Evolutionary conservation across 2,888 invertebrate species (phyloP), one percentile per base, ranked within the genome.

Genomic region (Drosophila quinaria): DNA sequence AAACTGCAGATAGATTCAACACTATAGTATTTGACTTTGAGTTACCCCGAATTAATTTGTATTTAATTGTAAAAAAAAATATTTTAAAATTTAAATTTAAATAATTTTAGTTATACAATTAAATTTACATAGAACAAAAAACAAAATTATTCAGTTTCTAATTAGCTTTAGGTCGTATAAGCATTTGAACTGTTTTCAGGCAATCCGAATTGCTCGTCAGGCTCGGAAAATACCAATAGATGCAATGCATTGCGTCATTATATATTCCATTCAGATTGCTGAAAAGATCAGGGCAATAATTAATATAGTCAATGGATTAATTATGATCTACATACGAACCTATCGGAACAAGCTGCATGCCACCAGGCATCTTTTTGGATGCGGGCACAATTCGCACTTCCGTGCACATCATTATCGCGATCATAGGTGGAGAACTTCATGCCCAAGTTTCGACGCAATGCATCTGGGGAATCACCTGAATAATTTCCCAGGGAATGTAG

Each of bases 181-280:
- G 49, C 35, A 63, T 56, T 1, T 10, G 33, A 10, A 56, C 56
- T 4, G 15, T 15, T 8, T 37, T 63, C 2, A 63, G 35, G 11
- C 63, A 63, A 17, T 49, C 49, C 0, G 6, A 25, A 19, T 56
- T 44, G 3, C 3, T 31, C 1, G 1, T 1, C 2, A 56, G 9
- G 0, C 3, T 3, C 5, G 19, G 1, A 8, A 19, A 9, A 6
- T 31, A 1, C 63, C 63, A 63, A 42, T 11, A 35, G 6, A 63
- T 56, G 29, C 63, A 63, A 42, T 33, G 42, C 2, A 0, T 6
- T 8, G 31, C 10, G 9, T 50, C 49, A 11, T 42, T 10, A 35
- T 56, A 63, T 13, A 63, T 63, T n/a, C 63, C 63, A 42, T 63
- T 56, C 0, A 63, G 49, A 42, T 42, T 44, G 33, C 63, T 63